phyloP scores from a whole-genome alignment of 2,113 vertebrate species.

The Pseudorectes ferrugineus region DNA sequence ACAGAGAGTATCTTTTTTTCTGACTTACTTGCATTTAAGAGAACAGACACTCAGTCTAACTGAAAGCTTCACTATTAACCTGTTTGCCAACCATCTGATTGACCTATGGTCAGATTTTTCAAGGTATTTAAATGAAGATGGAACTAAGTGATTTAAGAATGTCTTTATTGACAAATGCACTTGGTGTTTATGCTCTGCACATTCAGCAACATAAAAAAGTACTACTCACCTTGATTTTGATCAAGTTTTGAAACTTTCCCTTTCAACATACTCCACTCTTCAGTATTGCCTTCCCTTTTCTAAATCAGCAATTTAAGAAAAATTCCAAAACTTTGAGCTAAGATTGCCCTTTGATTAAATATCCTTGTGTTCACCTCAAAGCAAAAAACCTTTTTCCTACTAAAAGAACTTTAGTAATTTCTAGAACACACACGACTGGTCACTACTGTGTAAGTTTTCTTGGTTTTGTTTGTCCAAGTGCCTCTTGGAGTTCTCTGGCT shows the following conservation, averaged over 20 bases:
- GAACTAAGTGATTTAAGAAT: not conserved
- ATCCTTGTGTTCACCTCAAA: not conserved
- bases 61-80: not conserved
- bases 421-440: not conserved
- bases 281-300: not conserved
- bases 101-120: not conserved
- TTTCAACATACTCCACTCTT: not conserved
- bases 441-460: not conserved
- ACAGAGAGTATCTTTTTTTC: not conserved
- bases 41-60: not conserved
- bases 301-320: not conserved
- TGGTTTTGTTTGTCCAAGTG: not conserved
- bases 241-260: not conserved
- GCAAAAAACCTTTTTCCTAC: not conserved
- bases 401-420: not conserved
- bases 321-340: not conserved
- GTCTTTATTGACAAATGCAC: not conserved
- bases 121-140: not conserved
- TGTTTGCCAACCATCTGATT: not conserved
- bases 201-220: not conserved
- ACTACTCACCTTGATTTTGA: not conserved
- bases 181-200: not conserved
- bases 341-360: not conserved
- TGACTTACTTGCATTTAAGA: not conserved
- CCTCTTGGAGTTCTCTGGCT: not conserved